These are phyloP conservation scores for Quiscalus mexicanus DNA, from an alignment of 2,113 vertebrate species.

Conservation along the genomic window DNA sequence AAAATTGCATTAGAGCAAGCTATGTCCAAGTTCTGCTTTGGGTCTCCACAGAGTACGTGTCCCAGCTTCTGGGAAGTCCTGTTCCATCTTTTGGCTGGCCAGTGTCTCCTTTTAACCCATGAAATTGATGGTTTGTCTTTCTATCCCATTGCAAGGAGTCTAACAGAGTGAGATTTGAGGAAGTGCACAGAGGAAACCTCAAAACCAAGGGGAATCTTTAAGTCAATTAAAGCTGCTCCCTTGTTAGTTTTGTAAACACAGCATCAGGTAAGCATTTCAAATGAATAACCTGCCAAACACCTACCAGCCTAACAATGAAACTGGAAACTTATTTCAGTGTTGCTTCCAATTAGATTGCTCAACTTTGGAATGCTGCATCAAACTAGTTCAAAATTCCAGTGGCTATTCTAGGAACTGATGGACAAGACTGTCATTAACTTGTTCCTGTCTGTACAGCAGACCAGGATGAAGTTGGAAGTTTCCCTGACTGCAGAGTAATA, in stretches of 20 bases:
- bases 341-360: background rate
- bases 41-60: background rate
- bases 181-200: background rate
- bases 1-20: background rate
- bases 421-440: background rate
- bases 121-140: background rate
- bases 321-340: background rate
- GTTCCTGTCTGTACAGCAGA: background rate
- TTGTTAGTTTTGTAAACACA: background rate
- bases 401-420: background rate
- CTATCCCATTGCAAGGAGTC: background rate
- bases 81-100: background rate
- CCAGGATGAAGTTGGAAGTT: background rate
- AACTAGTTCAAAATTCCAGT: background rate
- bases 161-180: background rate
- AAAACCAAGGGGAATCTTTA: background rate
- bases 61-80: background rate
- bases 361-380: background rate
- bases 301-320: background rate
- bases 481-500: background rate
- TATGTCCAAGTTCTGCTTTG: background rate
- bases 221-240: background rate
- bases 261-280: background rate
- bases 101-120: background rate
- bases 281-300: background rate